phyloP scores from a whole-genome alignment of 1,140 invertebrate genomes.

The Mactra quadrangularis region DNA sequence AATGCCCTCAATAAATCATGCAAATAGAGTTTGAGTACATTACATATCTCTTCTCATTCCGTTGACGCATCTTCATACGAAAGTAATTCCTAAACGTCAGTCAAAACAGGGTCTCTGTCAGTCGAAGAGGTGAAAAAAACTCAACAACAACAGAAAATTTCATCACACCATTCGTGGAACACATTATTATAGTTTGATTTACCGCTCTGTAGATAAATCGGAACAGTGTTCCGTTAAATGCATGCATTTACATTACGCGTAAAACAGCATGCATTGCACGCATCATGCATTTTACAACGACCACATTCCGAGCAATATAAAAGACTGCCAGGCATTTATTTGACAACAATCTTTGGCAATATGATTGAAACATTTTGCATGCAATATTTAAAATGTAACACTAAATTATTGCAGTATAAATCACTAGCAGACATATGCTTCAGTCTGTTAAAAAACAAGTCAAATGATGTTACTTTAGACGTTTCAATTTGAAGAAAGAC shows the following conservation, averaged over 20 bases:
- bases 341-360: too few species aligned
- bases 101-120: slow-evolving; percentile 25
- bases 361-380: too few species aligned
- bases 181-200: background rate
- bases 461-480: too few species aligned
- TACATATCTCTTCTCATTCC: background rate
- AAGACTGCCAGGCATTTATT: too few species aligned
- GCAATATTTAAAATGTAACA: too few species aligned
- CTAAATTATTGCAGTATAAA: too few species aligned
- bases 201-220: background rate
- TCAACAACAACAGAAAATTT: background rate
- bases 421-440: too few species aligned
- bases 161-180: background rate
- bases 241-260: background rate
- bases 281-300: background rate
- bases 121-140: background rate
- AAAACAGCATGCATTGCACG: background rate
- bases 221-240: background rate
- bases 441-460: too few species aligned
- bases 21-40: background rate
- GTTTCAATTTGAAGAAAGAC: too few species aligned
- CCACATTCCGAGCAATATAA: background rate
- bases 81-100: slow-evolving; percentile 22
- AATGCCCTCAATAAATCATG: slow-evolving; percentile 42
- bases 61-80: slow-evolving; percentile 4